Evolutionary conservation across 1,140 invertebrate species (phyloP).

Genomic region (Zaprionus africanus): DNA sequence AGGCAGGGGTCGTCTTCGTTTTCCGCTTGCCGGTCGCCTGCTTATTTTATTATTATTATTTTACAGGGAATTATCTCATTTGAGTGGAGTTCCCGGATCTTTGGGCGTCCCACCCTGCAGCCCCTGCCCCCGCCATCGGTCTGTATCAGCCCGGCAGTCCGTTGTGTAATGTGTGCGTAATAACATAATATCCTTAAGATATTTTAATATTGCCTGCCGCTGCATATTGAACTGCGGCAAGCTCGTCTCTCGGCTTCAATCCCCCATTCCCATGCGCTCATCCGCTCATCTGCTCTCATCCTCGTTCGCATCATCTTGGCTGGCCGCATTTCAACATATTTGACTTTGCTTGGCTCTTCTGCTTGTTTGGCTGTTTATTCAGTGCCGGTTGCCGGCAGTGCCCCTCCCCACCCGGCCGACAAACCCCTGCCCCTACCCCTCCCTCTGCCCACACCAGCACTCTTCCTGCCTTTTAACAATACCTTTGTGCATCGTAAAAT

Average conservation of each 20-base stretch:
- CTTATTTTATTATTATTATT: slow-evolving; percentile 84
- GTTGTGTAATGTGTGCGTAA: slow-evolving; percentile 80
- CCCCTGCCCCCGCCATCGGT: not conserved
- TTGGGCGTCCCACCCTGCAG: not conserved
- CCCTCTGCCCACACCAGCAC: slow-evolving; percentile 15
- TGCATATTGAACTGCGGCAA: slow-evolving; percentile 82
- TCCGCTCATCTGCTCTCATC: slow-evolving; percentile 22
- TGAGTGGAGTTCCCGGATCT: slow-evolving; percentile 68
- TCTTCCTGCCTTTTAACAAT: slow-evolving; percentile 67
- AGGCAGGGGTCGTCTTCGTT: slow-evolving; percentile 5
- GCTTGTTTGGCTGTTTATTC: slow-evolving; percentile 71
- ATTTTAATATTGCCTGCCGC: slow-evolving; percentile 81
- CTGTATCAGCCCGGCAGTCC: slow-evolving; percentile 8
- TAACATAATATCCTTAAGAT: slow-evolving; percentile 84
- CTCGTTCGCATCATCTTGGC: slow-evolving; percentile 42
- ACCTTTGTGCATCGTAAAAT: slow-evolving; percentile 84
- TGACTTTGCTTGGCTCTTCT: slow-evolving; percentile 75
- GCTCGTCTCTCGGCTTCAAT: slow-evolving; percentile 18
- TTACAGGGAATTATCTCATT: slow-evolving; percentile 84
- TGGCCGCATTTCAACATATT: slow-evolving; percentile 83
- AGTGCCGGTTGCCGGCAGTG: slow-evolving; percentile 19
- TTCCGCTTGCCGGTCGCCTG: slow-evolving; percentile 29
- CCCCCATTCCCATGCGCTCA: slow-evolving; percentile 8
- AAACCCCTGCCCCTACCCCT: not conserved
- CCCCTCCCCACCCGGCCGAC: not conserved